phyloP scores from a whole-genome alignment of 2,888 invertebrate species.

The Zygothrica quintamaculata region DNA sequence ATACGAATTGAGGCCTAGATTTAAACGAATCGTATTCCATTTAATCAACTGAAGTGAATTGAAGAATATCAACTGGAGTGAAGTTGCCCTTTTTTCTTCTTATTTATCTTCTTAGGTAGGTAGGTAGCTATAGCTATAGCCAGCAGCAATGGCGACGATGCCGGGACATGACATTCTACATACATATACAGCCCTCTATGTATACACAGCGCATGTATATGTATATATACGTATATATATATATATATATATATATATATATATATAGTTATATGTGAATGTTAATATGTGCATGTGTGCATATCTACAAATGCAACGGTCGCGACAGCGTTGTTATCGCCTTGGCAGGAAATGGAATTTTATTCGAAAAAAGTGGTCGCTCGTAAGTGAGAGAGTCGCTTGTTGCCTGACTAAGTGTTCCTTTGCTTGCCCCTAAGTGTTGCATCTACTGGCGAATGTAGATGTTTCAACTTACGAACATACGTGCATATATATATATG shows the following conservation, averaged over 20 bases:
- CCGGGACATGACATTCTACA: constrained; percentile 61
- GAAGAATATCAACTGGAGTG: constrained; percentile 29
- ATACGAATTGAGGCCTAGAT: constrained; percentile 45
- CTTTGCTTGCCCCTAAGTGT: constrained; percentile 26
- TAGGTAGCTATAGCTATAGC: too few relatives aligned
- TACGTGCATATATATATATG: constrained; percentile 16
- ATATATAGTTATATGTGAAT: constrained; percentile 17
- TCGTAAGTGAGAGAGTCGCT: constrained; percentile 20
- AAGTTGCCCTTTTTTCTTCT: constrained; percentile 34
- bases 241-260: not conserved
- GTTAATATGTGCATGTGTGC: constrained; percentile 21
- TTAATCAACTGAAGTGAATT: constrained; percentile 67
- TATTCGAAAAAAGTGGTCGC: constrained; percentile 77
- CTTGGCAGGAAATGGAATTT: constrained; percentile 82
- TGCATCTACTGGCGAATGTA: constrained; percentile 4
- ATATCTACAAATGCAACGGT: constrained; percentile 42
- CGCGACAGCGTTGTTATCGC: constrained; percentile 74
- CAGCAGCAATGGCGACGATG: constrained; percentile 59
- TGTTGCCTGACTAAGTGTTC: constrained; percentile 11
- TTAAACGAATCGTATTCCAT: constrained; percentile 72
- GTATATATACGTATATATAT: not conserved
- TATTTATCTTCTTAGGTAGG: constrained; percentile 38
- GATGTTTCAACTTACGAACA: not conserved
- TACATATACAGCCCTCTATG: too few relatives aligned
- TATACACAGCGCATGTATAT: not conserved